phyloP scores from a whole-genome alignment of 1,140 invertebrate genomes.

The Euwallacea similis region DNA sequence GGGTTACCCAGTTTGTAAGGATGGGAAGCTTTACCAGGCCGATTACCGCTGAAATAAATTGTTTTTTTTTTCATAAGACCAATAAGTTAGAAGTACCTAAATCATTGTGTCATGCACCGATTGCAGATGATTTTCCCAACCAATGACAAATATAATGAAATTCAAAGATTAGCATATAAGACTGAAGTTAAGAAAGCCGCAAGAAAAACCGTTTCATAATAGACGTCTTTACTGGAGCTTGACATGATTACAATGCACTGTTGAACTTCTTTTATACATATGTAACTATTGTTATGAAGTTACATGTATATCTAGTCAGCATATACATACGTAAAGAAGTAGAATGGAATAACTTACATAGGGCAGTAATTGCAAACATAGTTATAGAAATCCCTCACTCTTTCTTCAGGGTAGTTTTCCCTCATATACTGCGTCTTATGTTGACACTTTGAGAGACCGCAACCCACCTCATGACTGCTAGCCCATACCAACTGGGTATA shows the following conservation, averaged over 20 bases:
- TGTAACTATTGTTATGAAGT: neutral
- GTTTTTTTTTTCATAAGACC: neutral
- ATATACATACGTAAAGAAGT: neutral
- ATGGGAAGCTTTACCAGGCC: constrained; percentile 60
- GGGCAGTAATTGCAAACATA: constrained; percentile 90
- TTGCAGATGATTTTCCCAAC: neutral
- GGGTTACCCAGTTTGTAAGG: constrained; percentile 69
- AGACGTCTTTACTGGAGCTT: constrained; percentile 14
- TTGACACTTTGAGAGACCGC: constrained; percentile 72
- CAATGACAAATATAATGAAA: too few species aligned
- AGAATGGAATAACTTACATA: constrained; percentile 61
- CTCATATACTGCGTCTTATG: constrained; percentile 45
- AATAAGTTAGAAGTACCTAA: neutral
- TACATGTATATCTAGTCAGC: neutral
- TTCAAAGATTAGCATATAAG: neutral
- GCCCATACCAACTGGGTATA: constrained; percentile 87
- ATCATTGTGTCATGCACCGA: neutral
- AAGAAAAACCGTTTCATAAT: constrained; percentile 5
- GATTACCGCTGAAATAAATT: constrained; percentile 67
- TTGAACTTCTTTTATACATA: neutral
- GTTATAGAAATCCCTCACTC: constrained; percentile 69
- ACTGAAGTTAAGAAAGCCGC: constrained; percentile 20
- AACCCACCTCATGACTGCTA: constrained; percentile 74
- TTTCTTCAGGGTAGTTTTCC: constrained; percentile 47
- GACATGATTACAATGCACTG: constrained; percentile 4